Percentiles rank a stretch among this genome's conserved stretches.
These are phyloP conservation scores for Geotrupes spiniger DNA, from an alignment of 2,888 invertebrate genomes.

Conservation along the genomic window DNA sequence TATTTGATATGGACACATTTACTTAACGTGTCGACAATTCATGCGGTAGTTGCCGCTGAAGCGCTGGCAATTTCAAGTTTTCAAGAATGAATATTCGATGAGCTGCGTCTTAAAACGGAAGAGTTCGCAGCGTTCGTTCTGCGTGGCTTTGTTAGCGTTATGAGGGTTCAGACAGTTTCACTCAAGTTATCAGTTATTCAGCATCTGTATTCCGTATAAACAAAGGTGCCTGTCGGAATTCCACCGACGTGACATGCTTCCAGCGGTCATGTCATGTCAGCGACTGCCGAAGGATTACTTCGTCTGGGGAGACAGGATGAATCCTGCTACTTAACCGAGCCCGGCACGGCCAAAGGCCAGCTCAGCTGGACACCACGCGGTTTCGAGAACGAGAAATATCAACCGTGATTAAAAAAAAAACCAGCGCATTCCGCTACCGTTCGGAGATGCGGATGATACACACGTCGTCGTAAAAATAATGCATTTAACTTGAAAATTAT, in stretches of 20 bases:
- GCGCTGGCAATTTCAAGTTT: no score
- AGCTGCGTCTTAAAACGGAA: no score
- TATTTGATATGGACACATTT: no score
- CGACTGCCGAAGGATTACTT: constrained; percentile 43
- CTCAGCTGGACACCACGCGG: constrained; percentile 23
- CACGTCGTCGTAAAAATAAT: no score
- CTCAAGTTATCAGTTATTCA: constrained; percentile 24
- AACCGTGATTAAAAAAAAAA: constrained; percentile 22
- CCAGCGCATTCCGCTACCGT: constrained; percentile 9
- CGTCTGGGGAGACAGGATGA: constrained; percentile 37
- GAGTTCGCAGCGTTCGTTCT: neutral
- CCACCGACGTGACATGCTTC: constrained; percentile 42
- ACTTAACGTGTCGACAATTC: no score
- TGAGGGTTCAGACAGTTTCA: constrained; percentile 21
- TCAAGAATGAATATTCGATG: no score
- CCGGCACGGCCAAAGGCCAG: constrained; percentile 23
- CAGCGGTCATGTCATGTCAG: constrained; percentile 43
- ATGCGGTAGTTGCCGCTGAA: no score
- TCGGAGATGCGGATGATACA: no score
- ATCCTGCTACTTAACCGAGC: constrained; percentile 38
- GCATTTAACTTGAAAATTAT: no score
- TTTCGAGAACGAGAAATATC: constrained; percentile 17
- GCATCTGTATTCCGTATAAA: constrained; percentile 32
- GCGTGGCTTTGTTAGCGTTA: constrained; percentile 15
- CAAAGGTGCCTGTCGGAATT: constrained; percentile 45